Evolutionary conservation across 2,113 vertebrate genomes (phyloP).

Genomic region (Nanorana parkeri): DNA sequence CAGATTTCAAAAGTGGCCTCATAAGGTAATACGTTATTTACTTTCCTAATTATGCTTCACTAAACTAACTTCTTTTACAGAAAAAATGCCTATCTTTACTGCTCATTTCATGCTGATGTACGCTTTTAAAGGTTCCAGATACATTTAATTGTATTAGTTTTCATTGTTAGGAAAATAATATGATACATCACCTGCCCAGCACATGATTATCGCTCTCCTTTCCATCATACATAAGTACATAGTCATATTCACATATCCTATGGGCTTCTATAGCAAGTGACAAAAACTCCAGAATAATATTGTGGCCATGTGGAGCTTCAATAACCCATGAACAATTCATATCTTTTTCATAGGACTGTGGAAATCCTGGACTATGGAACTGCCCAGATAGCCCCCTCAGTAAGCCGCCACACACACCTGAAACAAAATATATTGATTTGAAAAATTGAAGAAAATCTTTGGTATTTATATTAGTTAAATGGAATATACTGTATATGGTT

Average conservation of each 20-base stretch:
- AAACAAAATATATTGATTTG: neutral
- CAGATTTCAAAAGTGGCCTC: too few species aligned
- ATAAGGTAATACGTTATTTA: too few species aligned
- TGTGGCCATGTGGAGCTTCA: conserved; percentile 39
- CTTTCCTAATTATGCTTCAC: too few species aligned
- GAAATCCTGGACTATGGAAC: conserved; percentile 59
- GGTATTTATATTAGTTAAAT: too few species aligned
- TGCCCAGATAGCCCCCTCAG: conserved; percentile 32
- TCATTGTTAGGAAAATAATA: too few species aligned
- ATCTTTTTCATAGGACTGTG: conserved; percentile 57
- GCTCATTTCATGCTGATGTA: too few species aligned
- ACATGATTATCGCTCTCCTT: conserved; percentile 9
- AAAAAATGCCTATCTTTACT: too few species aligned
- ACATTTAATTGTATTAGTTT: too few species aligned
- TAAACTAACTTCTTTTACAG: too few species aligned
- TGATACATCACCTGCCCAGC: conserved; percentile 55
- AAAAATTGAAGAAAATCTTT: too few species aligned
- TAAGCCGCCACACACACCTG: conserved; percentile 56
- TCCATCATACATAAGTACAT: conserved; percentile 57
- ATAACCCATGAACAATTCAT: conserved; percentile 60
- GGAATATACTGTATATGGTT: too few species aligned
- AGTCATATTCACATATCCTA: conserved; percentile 57
- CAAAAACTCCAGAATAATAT: conserved; percentile 46
- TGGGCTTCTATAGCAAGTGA: conserved; percentile 57
- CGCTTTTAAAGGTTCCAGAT: too few species aligned